phyloP scores from a whole-genome alignment of 2,888 invertebrate species.

The Hemicrepidius hirtus region DNA sequence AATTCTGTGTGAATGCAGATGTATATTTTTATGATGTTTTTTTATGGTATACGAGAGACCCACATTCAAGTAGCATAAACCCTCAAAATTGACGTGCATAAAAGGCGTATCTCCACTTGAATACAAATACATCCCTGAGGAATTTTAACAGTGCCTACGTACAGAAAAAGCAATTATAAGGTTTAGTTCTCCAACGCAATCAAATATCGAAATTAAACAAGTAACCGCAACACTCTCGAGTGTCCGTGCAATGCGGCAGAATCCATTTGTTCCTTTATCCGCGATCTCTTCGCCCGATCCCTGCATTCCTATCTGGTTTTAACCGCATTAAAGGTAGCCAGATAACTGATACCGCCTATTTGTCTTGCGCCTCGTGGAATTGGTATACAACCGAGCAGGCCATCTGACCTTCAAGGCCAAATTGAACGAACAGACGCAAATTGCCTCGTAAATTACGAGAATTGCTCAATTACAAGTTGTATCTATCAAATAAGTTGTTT shows the following conservation, averaged over 20 bases:
- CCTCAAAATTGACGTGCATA: background rate
- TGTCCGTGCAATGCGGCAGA: conserved; percentile 26
- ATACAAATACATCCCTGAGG: conserved; percentile 9
- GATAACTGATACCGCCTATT: conserved; percentile 53
- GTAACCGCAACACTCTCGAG: conserved; percentile 21
- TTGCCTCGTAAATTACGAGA: conserved; percentile 46
- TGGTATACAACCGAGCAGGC: conserved; percentile 33
- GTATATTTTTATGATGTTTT: conserved; percentile 16
- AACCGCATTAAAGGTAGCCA: conserved; percentile 49
- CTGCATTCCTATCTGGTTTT: conserved; percentile 37
- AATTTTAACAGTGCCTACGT: background rate
- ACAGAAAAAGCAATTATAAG: conserved; percentile 21
- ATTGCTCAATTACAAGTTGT: conserved; percentile 47
- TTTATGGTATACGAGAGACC: conserved; percentile 1
- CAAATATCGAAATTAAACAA: conserved; percentile 39
- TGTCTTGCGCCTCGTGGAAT: conserved; percentile 44
- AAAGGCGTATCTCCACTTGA: conserved; percentile 4
- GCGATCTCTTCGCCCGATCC: conserved; percentile 21
- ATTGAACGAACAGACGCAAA: conserved; percentile 44
- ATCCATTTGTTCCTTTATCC: conserved; percentile 35
- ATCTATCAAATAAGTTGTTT: conserved; percentile 42
- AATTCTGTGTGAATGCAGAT: conserved; percentile 5
- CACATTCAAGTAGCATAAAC: background rate
- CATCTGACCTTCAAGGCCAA: conserved; percentile 43
- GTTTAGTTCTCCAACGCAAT: conserved; percentile 12